Evolutionary conservation across 2,113 vertebrate genomes (phyloP).

Genomic region (Dasyprocta punctata): DNA sequence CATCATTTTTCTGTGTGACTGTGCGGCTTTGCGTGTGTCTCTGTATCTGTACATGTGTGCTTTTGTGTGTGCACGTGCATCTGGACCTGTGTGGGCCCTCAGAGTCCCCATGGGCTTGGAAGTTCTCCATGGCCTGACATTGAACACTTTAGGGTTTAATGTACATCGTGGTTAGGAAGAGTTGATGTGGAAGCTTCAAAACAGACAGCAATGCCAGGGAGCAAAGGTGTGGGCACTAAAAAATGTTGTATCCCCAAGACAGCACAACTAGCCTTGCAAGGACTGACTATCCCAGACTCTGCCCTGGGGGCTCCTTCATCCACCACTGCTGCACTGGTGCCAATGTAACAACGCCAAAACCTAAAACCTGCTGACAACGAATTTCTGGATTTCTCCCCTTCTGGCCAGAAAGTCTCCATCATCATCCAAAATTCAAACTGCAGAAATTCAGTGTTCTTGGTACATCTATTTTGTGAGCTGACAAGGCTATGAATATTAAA

Average conservation of each 20-base stretch:
- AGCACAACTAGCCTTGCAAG: accelerated
- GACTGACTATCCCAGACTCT: background rate
- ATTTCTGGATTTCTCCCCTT: background rate
- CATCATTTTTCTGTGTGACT: background rate
- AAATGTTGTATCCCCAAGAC: accelerated
- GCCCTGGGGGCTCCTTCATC: background rate
- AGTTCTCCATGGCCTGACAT: no score
- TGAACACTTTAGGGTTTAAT: background rate
- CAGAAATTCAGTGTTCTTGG: background rate
- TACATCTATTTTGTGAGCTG: background rate
- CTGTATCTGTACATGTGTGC: background rate
- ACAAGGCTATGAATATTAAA: background rate
- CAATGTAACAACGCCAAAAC: background rate
- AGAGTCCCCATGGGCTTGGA: background rate
- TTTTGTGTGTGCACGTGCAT: accelerated
- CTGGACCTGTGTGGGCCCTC: accelerated
- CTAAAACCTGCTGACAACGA: background rate
- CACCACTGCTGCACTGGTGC: background rate
- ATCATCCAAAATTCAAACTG: background rate
- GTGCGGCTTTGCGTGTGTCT: background rate
- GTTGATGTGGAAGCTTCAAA: background rate
- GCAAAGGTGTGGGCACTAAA: background rate
- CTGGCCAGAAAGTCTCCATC: background rate
- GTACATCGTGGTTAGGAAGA: background rate
- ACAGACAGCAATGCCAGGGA: background rate